Evolutionary conservation across 1,140 invertebrate genomes (phyloP).

Genomic region (Nasonia vitripennis): DNA sequence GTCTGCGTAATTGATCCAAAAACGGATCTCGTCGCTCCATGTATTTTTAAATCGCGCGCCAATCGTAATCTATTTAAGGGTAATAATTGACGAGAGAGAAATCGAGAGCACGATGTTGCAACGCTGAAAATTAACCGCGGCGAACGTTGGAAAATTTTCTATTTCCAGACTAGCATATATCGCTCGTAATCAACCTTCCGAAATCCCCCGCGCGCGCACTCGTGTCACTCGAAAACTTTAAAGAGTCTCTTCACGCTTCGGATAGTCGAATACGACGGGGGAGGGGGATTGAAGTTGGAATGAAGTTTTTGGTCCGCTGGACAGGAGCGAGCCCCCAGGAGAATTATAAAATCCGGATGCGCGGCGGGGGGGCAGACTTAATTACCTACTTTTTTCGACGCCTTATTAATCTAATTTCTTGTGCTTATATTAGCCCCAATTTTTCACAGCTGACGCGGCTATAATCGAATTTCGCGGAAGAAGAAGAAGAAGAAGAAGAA

Average conservation of each 20-base stretch:
- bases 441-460: not conserved
- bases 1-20: not conserved
- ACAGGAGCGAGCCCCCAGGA: not conserved
- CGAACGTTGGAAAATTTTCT: too few species aligned
- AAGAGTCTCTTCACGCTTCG: constrained; percentile 2
- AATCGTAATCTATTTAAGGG: not conserved
- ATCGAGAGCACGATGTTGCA: not conserved
- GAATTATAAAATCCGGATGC: not conserved
- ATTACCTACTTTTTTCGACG: not conserved
- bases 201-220: not conserved
- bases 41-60: not conserved
- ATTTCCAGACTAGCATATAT: not conserved
- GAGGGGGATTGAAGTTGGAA: not conserved
- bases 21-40: not conserved
- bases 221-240: not conserved
- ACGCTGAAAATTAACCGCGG: not conserved
- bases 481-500: not conserved
- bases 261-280: not conserved
- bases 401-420: not conserved
- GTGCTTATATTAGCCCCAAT: too few species aligned
- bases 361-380: not conserved
- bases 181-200: not conserved
- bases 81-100: not conserved
- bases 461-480: not conserved
- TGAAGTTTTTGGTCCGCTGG: not conserved